Conservation (phyloP, 2,888 invertebrate genomes). For the Drosophila mayaguana region DNA sequence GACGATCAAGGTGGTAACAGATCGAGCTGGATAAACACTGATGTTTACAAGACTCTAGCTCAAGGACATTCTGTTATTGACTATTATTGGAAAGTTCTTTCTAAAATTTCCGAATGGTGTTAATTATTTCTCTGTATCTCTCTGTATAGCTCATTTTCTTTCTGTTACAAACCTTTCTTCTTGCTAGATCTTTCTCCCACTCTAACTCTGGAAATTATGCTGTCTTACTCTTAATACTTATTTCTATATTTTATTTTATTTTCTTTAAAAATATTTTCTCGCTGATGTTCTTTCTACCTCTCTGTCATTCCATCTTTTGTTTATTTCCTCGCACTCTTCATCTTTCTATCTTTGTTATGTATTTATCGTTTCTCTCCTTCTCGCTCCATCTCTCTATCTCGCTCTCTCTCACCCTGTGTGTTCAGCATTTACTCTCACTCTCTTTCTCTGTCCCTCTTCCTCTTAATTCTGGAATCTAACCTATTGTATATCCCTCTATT, state of each 20-base stretch:
- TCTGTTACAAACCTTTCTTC: too few relatives aligned
- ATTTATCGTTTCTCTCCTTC: neutral
- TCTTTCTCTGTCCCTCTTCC: too few relatives aligned
- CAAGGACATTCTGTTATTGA: neutral
- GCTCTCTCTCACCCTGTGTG: neutral
- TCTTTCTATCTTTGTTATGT: too few relatives aligned
- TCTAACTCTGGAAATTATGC: too few relatives aligned
- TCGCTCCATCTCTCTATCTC: neutral
- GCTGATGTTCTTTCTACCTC: neutral
- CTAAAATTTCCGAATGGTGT: neutral
- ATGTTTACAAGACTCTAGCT: neutral
- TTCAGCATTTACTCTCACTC: neutral
- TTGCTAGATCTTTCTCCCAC: too few relatives aligned
- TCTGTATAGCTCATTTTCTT: too few relatives aligned
- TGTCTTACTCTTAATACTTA: too few relatives aligned
- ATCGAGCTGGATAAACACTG: neutral
- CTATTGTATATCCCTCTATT: neutral
- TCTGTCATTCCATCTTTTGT: neutral
- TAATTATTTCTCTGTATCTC: neutral
- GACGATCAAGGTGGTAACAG: neutral
- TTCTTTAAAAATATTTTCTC: neutral
- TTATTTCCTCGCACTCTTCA: too few relatives aligned
- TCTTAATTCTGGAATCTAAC: neutral
- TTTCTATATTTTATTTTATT: neutral
- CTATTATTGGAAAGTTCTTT: neutral